phyloP scores from a whole-genome alignment of 2,888 invertebrate genomes.

The Morpho deidamia region DNA sequence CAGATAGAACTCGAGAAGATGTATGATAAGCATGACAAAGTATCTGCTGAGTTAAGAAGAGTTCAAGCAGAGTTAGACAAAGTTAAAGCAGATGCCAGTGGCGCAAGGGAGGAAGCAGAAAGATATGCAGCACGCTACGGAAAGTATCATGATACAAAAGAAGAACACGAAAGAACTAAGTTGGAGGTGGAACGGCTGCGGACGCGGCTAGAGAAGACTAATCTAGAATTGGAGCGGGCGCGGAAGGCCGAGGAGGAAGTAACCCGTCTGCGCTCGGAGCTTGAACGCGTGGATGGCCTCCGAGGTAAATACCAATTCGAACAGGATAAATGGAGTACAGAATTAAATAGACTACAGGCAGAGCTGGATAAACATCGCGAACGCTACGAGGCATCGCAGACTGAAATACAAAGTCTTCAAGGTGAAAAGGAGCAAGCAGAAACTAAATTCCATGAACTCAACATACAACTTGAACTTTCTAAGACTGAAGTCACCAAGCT shows the following conservation, averaged over 20 bases:
- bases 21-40: conserved; percentile 93
- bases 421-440: conserved; percentile 84
- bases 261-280: conserved; percentile 81
- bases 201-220: conserved; percentile 88
- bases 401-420: conserved; percentile 84
- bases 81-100: conserved; percentile 84
- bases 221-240: conserved; percentile 87
- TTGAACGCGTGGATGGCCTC: conserved; percentile 86
- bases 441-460: conserved; percentile 84
- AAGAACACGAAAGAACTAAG: conserved; percentile 87
- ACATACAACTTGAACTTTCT: conserved; percentile 88
- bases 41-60: conserved; percentile 88
- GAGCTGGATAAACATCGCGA: conserved; percentile 87
- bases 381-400: conserved; percentile 85
- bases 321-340: conserved; percentile 75
- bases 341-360: conserved; percentile 87
- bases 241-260: conserved; percentile 84
- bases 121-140: conserved; percentile 84
- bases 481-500: conserved; percentile 88
- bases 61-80: conserved; percentile 88
- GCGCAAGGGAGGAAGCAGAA: conserved; percentile 88
- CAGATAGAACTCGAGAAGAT: conserved; percentile 93
- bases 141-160: conserved; percentile 87
- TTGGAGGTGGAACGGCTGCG: conserved; percentile 89
- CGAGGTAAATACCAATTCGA: conserved; percentile 80